Base-by-base conservation (phyloP, 2,113 vertebrate species). In the Anser brachyrhynchus region DNA sequence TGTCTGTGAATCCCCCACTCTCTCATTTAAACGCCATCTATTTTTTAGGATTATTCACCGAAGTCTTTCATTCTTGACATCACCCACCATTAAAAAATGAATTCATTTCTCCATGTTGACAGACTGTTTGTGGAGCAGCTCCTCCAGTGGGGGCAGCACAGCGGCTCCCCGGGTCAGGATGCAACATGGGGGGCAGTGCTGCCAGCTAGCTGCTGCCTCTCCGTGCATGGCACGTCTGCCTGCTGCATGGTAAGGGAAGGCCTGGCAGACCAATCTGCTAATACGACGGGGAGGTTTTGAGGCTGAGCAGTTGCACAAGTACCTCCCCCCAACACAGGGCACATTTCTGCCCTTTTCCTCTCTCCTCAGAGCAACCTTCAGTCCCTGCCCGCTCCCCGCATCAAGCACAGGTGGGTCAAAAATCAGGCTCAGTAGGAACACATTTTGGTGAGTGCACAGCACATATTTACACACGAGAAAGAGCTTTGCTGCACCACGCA, bases 371-470 rank as follows among this genome's bases (percentile, higher is more conserved):
- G 23, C 0, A 1, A 13, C 41, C 35, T 22, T 51, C 1, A 2
- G n/a, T 31, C 75, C 57, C 39, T 55, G 23, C 20, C 51, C 1
- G 2, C 82, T 77, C 49, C 33, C 73, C 20, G 33, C 25, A 54
- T 33, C 72, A 41, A 9, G 25, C 37, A 13, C 0, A 3, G 54
- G 35, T 31, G 19, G 65, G 66, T 1, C 46, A 37, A 58, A 44
- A 44, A 33, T 49, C 2, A 0, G 55, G 18, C 49, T 72, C 0
- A 0, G 33, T 37, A 69, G 55, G 61, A 86, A 52, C 1, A 2
- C 2, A 2, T 58, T 54, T 59, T 28, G n/a, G 37, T 66, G 21
- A 52, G 57, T 1, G 4, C 31, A 19, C n/a, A 28, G 39, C 49
- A 59, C 49, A 10, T 29, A 21, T 49, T 46, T 64, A 64, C 11